Evolutionary conservation across 1,140 invertebrate species (phyloP).

Genomic region (Streblospio benedicti): DNA sequence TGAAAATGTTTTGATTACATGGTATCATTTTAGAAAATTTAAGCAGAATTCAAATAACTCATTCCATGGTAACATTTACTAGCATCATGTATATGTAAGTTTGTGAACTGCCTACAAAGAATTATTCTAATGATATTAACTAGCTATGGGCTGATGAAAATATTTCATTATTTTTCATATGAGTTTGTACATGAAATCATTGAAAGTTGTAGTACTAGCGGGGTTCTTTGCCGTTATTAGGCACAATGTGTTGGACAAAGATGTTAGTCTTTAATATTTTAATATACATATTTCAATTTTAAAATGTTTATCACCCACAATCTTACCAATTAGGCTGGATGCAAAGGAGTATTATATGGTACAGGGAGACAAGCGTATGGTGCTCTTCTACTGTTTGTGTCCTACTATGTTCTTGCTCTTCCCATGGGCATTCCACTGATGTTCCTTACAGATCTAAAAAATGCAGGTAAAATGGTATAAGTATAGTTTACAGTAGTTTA

Average conservation of each 20-base stretch:
- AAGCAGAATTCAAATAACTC: too few relatives aligned
- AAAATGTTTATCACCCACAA: neutral
- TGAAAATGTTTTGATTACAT: neutral
- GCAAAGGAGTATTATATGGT: conserved; percentile 10
- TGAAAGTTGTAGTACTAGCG: too few relatives aligned
- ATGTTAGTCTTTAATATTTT: neutral
- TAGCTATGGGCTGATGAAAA: neutral
- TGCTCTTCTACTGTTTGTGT: conserved; percentile 9
- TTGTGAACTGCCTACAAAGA: too few relatives aligned
- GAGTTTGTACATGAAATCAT: neutral
- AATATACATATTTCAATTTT: neutral
- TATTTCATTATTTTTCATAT: neutral
- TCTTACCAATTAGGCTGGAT: neutral
- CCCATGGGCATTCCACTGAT: conserved; percentile 13
- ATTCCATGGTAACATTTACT: too few relatives aligned
- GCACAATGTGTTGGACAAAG: too few relatives aligned
- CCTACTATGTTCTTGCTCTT: conserved; percentile 12
- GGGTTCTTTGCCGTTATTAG: too few relatives aligned
- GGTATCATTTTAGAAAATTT: too few relatives aligned
- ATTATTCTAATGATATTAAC: neutral
- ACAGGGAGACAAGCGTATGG: conserved; percentile 10
- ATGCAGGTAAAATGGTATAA: conserved; percentile 5
- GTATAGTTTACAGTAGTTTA: neutral
- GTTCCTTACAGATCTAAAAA: conserved; percentile 12
- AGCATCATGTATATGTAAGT: neutral